A percentile compares a stretch with the other conserved stretches of the same genome.
These are phyloP conservation scores for Liasis olivaceus DNA, from an alignment of 2,797 vertebrate species.

Conservation along the genomic window DNA sequence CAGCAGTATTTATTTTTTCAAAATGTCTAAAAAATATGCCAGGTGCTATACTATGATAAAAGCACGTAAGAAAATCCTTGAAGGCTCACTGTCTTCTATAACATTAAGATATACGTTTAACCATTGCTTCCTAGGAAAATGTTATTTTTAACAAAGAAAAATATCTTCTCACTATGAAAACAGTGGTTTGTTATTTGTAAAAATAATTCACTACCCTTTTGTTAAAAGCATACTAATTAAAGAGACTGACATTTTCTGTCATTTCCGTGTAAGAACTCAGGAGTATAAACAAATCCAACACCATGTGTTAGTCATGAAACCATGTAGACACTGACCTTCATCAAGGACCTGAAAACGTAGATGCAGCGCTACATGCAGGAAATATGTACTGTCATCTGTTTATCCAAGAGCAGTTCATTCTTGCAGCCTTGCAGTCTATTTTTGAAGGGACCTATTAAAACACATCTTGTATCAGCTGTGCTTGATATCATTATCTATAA, in stretches of 20 bases:
- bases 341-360: conserved; percentile 3
- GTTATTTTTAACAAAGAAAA: not conserved
- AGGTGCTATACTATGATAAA: not conserved
- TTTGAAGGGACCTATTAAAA: conserved; percentile 32
- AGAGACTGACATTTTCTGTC: conserved; percentile 16
- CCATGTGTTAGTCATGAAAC: conserved; percentile 10
- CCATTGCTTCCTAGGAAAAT: conserved; percentile 9
- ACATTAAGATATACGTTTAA: not conserved
- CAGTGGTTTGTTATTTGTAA: conserved; percentile 5
- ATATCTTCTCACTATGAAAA: not conserved
- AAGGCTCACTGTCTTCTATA: not conserved
- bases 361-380: not conserved
- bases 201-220: conserved; percentile 4
- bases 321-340: conserved; percentile 4
- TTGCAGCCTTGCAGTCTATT: conserved; percentile 23
- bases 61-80: not conserved
- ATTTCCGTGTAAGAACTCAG: conserved; percentile 11
- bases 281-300: conserved; percentile 24
- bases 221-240: conserved; percentile 20
- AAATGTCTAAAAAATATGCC: not conserved
- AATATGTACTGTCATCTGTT: conserved; percentile 11
- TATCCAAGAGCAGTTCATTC: conserved; percentile 18
- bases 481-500: conserved; percentile 23
- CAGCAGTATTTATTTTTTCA: not conserved
- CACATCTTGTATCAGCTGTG: conserved; percentile 11